These are phyloP conservation scores for Eurosta solidaginis DNA, from an alignment of 1,140 invertebrate species.

Conservation along the genomic window DNA sequence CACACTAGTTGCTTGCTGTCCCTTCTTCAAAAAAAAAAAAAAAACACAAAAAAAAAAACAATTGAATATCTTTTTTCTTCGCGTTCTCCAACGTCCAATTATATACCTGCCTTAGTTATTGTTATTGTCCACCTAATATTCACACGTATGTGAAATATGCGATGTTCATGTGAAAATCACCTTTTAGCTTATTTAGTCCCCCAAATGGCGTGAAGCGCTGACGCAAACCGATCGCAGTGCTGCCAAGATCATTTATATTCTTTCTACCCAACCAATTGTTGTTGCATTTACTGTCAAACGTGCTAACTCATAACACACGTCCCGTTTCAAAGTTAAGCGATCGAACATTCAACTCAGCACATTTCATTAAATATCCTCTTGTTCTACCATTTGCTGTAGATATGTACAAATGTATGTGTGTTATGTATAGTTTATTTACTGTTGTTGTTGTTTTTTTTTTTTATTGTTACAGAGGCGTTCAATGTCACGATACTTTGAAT, in stretches of 20 bases:
- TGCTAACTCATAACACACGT: not conserved
- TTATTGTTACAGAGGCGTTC: conserved; percentile 66
- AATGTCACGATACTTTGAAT: conserved; percentile 73
- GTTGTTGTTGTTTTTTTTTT: not conserved
- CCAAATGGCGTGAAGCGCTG: not conserved
- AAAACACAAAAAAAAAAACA: too few species aligned
- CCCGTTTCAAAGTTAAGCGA: not conserved
- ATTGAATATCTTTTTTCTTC: not conserved
- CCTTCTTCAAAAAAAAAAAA: too few species aligned
- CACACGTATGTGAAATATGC: conserved; percentile 16
- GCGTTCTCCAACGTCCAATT: not conserved
- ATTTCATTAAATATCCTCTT: not conserved
- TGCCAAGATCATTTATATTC: conserved; percentile 2
- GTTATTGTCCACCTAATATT: not conserved
- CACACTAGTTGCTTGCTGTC: too few species aligned
- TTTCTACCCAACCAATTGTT: not conserved
- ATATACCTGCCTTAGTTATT: not conserved
- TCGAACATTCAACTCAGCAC: not conserved
- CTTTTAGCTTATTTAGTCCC: conserved; percentile 20
- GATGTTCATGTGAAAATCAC: conserved; percentile 24
- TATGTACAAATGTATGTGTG: not conserved
- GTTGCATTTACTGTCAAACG: not conserved
- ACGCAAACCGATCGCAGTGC: not conserved
- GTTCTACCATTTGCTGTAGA: not conserved
- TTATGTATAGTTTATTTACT: not conserved